A percentile compares a stretch with the other conserved stretches of the same genome.
Evolutionary conservation across 2,888 invertebrate genomes (phyloP).

Genomic region (Rutpela maculata): DNA sequence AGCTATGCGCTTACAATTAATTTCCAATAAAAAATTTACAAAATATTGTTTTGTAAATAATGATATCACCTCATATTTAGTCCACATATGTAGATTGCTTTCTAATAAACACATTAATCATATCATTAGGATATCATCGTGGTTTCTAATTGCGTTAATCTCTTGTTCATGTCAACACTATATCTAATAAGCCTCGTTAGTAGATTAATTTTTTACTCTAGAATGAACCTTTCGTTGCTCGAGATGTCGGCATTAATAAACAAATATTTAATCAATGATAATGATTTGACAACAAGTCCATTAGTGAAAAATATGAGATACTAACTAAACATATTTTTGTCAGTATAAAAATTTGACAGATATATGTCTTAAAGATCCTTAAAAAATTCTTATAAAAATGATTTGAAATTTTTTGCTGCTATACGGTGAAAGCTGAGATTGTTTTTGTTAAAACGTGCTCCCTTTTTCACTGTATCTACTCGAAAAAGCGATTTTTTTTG

Average conservation of each 20-base stretch:
- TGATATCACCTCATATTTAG: background rate
- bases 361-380: no score
- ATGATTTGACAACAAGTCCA: conserved; percentile 14
- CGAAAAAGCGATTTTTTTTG: no score
- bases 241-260: conserved; percentile 10
- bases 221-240: background rate
- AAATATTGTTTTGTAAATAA: conserved; percentile 18
- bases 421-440: no score
- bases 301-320: conserved; percentile 27
- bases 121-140: conserved; percentile 36
- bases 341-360: background rate
- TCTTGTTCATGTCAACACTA: conserved; percentile 32
- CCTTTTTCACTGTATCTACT: no score
- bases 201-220: conserved; percentile 32
- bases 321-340: background rate
- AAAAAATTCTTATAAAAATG: no score
- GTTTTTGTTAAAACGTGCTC: no score
- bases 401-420: no score
- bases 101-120: conserved; percentile 37
- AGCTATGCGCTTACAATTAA: background rate
- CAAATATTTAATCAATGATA: conserved; percentile 24
- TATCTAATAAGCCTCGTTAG: conserved; percentile 38
- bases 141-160: conserved; percentile 36
- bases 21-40: background rate
- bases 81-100: conserved; percentile 34